Conservation (phyloP, 2,888 invertebrate species). For the Phyllotreta striolata region DNA sequence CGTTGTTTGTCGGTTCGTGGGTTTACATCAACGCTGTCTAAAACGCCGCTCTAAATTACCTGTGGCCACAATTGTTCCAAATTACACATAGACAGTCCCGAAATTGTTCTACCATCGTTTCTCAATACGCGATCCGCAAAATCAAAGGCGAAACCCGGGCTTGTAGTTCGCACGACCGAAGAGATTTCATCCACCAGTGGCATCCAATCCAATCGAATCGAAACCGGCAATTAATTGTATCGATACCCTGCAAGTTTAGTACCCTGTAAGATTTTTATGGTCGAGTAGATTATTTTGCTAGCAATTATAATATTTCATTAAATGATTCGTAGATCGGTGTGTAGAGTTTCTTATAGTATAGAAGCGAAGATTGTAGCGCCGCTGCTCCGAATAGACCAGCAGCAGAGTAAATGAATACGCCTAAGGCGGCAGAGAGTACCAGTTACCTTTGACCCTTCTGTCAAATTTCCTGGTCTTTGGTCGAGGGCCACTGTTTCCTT, state of each 20-base stretch:
- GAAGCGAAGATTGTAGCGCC: conserved; percentile 28
- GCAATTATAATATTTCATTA: no score
- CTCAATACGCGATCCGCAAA: conserved; percentile 49
- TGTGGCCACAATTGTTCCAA: conserved; percentile 35
- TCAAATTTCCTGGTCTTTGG: conserved; percentile 61
- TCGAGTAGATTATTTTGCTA: no score
- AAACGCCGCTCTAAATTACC: conserved; percentile 31
- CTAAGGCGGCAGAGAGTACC: conserved; percentile 43
- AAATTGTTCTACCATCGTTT: conserved; percentile 43
- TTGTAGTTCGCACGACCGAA: conserved; percentile 37
- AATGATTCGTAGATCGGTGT: no score
- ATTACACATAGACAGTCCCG: conserved; percentile 43
- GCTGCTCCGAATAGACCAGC: conserved; percentile 27
- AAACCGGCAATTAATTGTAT: no score
- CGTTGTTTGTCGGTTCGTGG: conserved; percentile 21
- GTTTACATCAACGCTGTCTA: conserved; percentile 22
- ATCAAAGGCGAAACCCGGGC: conserved; percentile 46
- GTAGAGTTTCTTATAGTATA: not conserved
- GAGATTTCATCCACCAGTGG: no score
- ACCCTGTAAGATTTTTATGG: no score
- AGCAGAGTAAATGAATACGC: conserved; percentile 50
- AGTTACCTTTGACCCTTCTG: conserved; percentile 57
- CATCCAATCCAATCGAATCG: no score
- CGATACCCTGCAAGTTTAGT: no score
- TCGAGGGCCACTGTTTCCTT: conserved; percentile 56